phyloP scores from a whole-genome alignment of 1,140 invertebrate genomes.

The Euura saliciscinereae region DNA sequence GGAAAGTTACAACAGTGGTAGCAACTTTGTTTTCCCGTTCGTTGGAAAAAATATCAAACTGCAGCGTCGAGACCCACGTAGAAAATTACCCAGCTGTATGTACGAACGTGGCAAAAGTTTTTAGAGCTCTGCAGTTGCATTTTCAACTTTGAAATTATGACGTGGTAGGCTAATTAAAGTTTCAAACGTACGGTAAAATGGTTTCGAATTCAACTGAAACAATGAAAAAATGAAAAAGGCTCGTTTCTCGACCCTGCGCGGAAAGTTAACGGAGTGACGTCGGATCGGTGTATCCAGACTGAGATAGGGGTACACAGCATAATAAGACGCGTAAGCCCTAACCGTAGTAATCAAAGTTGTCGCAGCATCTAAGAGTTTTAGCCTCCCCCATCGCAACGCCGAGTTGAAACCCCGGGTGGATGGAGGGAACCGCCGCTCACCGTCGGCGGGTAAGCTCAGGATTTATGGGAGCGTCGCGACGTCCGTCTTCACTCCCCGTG shows the following conservation, averaged over 20 bases:
- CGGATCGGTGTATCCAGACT: not conserved
- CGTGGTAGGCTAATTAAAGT: not conserved
- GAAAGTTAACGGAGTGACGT: not conserved
- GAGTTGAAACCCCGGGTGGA: constrained; percentile 32
- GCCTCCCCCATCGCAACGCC: constrained; percentile 43
- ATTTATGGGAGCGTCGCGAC: constrained; percentile 61
- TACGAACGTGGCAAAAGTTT: no score
- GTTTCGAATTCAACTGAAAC: not conserved
- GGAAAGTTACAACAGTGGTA: not conserved
- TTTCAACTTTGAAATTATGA: not conserved
- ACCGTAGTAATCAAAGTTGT: constrained; percentile 49
- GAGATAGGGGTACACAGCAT: not conserved
- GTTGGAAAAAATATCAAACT: not conserved
- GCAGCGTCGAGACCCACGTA: no score
- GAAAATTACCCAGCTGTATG: no score
- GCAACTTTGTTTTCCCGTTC: constrained; percentile 2
- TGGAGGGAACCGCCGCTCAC: constrained; percentile 42
- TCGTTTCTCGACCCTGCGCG: not conserved
- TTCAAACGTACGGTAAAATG: not conserved
- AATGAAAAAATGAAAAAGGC: not conserved
- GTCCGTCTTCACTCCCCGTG: constrained; percentile 62
- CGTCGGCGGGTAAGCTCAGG: constrained; percentile 53
- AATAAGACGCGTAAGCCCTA: not conserved
- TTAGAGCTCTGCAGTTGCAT: not conserved
- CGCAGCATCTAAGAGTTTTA: constrained; percentile 46